Evolutionary conservation across 2,888 invertebrate genomes (phyloP), one percentile per base, ranked within the genome.

Genomic region (Drosophila bunnanda): DNA sequence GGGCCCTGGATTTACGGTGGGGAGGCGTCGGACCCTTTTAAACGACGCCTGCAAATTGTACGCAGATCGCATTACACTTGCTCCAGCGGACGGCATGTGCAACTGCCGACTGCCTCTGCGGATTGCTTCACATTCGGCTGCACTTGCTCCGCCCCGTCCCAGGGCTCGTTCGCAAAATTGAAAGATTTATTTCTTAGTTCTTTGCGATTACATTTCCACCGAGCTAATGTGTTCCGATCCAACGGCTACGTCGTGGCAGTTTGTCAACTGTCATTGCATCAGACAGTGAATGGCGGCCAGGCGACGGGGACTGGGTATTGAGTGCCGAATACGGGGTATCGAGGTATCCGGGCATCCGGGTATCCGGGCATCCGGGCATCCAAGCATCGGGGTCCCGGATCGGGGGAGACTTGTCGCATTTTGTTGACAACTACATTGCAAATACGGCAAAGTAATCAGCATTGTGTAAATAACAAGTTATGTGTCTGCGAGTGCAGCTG

Each of bases 141-240:
- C 83, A 77, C 76, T 89, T 82, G 68, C 43, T 56, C 68, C 20
- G 8, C 20, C 9, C 20, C 38, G 62, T 28, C 50, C 48, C 58
- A 76, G 74, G 82, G 88, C 78, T 90, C 88, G 88, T 74, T 88
- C 82, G 83, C 89, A 84, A 91, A 91, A 91, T 90, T 84, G 91
- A 90, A 89, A 89, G 91, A 90, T 91, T 90, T 91, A 90, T 90
- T 91, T 86, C 83, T 82, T 83, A 89, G 86, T 89, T 88, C 76
- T 59, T 69, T 76, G 65, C 75, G 89, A 78, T 83, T 88, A 78
- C 83, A 75, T 77, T 84, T 81, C 75, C 73, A 76, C 72, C 62
- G 75, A 79, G 89, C 83, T 83, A 83, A 83, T 83, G 83, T 84
- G 88, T 84, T 83, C 68, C 89, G 82, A 81, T 70, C 82, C 88